phyloP scores from a whole-genome alignment of 2,113 vertebrate species.

The Recurvirostra avosetta region DNA sequence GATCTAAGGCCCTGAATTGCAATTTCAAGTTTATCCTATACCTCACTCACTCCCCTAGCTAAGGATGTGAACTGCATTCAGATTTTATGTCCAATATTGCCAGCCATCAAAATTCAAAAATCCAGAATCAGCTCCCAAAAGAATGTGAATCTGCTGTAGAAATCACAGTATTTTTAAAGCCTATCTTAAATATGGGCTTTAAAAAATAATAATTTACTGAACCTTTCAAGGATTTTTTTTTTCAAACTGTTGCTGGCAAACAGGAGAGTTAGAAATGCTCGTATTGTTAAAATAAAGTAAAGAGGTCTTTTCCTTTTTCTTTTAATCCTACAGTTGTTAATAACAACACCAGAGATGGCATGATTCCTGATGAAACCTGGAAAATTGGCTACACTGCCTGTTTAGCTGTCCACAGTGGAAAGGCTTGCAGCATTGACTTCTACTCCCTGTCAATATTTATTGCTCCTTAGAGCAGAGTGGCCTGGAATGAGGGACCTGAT shows the following conservation, averaged over 20 bases:
- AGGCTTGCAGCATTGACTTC: not conserved
- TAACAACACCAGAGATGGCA: not conserved
- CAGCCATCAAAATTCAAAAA: not conserved
- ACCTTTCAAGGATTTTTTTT: not conserved
- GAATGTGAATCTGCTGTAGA: not conserved
- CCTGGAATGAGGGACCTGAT: not conserved
- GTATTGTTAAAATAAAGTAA: not conserved
- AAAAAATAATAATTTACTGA: not conserved
- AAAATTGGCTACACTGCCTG: not conserved
- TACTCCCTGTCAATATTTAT: not conserved
- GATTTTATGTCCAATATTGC: not conserved
- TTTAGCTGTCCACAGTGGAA: not conserved
- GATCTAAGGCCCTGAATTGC: not conserved
- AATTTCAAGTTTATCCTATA: not conserved
- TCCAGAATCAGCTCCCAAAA: not conserved
- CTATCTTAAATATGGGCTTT: not conserved
- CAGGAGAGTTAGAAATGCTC: not conserved
- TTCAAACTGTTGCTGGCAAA: not conserved
- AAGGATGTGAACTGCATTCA: not conserved
- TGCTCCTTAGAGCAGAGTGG: not conserved
- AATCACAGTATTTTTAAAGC: not conserved
- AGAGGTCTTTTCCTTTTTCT: not conserved
- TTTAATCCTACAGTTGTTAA: not conserved
- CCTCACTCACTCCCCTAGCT: not conserved
- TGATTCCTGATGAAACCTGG: not conserved